Percentiles rank a stretch among this genome's conserved stretches.
Conservation (phyloP, 2,113 vertebrate genomes). For the Baryphthengus martii region DNA sequence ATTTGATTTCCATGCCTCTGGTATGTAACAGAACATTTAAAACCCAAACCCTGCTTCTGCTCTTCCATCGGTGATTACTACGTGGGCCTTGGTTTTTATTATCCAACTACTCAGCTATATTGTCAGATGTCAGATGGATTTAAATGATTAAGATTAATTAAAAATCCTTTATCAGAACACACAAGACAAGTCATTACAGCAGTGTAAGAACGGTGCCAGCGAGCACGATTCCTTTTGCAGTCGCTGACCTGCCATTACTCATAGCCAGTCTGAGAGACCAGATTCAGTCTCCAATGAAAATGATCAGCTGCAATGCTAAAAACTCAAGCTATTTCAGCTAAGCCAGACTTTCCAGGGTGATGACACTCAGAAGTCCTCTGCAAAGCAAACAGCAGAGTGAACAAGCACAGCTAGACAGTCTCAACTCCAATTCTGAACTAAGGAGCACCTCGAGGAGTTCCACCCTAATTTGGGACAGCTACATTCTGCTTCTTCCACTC, state of each 20-base stretch:
- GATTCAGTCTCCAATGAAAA: background rate
- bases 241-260: background rate
- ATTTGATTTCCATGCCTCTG: background rate
- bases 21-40: background rate
- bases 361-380: background rate
- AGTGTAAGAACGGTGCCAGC: fast-evolving
- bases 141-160: background rate
- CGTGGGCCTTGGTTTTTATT: background rate
- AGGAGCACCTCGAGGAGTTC: background rate
- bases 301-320: background rate
- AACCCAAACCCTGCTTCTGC: background rate
- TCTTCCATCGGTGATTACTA: background rate
- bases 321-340: background rate
- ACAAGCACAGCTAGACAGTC: fast-evolving
- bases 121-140: background rate
- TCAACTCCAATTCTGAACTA: background rate
- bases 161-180: background rate
- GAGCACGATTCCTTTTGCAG: background rate
- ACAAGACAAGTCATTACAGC: background rate
- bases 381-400: background rate
- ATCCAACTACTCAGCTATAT: background rate
- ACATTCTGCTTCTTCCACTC: background rate
- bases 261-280: background rate
- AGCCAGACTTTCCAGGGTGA: background rate
- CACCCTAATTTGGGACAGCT: background rate